Evolutionary conservation across 2,797 vertebrate species (phyloP).

Genomic region (Merluccius polli): DNA sequence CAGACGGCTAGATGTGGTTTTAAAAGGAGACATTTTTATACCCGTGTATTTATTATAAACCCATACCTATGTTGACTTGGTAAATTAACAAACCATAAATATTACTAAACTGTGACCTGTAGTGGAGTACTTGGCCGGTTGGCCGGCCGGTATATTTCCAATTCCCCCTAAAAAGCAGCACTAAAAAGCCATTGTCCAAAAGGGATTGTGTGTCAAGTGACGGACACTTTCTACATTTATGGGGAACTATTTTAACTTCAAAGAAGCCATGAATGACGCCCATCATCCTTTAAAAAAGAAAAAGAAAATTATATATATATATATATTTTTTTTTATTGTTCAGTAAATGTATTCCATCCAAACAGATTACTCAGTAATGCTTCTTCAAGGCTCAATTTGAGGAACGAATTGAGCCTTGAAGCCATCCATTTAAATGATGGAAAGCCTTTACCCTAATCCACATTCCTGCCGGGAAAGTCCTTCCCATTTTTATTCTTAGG

Average conservation of each 20-base stretch:
- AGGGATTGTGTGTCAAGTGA: constrained; percentile 1
- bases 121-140: constrained; percentile 1
- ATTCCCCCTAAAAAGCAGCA: constrained; percentile 3
- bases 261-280: constrained; percentile 11
- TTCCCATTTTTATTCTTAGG: constrained; percentile 31
- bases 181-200: background rate
- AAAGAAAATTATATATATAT: too few species aligned
- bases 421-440: constrained; percentile 25
- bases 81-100: constrained; percentile 13
- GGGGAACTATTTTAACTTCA: constrained; percentile 24
- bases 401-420: constrained; percentile 43
- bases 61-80: constrained; percentile 23
- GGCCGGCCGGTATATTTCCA: background rate
- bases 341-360: constrained; percentile 33
- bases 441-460: constrained; percentile 41
- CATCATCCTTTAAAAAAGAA: constrained; percentile 22
- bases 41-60: constrained; percentile 32
- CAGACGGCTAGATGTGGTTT: constrained; percentile 47
- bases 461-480: constrained; percentile 36
- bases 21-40: constrained; percentile 24
- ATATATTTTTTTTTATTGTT: constrained; percentile 25
- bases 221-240: constrained; percentile 8
- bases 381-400: constrained; percentile 27
- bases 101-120: constrained; percentile 23
- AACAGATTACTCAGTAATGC: constrained; percentile 27